Conservation (phyloP, 2,113 vertebrate genomes). For the Vombatus ursinus region DNA sequence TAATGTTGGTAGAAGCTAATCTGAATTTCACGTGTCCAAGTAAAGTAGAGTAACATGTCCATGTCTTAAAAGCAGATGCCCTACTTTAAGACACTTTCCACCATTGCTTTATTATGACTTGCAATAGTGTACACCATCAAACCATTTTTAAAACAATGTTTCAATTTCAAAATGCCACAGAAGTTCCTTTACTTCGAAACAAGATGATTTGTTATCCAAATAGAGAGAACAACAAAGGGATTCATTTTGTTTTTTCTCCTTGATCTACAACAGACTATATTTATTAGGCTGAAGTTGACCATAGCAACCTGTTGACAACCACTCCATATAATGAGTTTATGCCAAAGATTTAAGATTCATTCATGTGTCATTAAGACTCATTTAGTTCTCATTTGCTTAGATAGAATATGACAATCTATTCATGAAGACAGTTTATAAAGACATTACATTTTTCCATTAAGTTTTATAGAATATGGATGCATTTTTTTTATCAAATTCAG, state of each 20-base stretch:
- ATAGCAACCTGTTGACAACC: slow-evolving; percentile 8
- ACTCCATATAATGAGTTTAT: slow-evolving; percentile 7
- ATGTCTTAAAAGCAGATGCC: slow-evolving; percentile 56
- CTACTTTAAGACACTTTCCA: slow-evolving; percentile 16
- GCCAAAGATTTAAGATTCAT: slow-evolving; percentile 40
- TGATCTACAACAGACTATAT: slow-evolving; percentile 45
- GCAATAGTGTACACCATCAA: slow-evolving; percentile 4
- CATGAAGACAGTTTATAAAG: slow-evolving; percentile 50
- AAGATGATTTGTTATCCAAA: slow-evolving; percentile 58
- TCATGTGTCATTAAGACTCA: too few species aligned
- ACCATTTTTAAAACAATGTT: slow-evolving; percentile 57
- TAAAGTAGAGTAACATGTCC: slow-evolving; percentile 36
- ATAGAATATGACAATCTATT: slow-evolving; percentile 4
- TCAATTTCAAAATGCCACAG: slow-evolving; percentile 64
- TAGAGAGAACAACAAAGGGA: slow-evolving; percentile 48
- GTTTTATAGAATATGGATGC: slow-evolving; percentile 48
- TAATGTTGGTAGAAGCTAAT: slow-evolving; percentile 16
- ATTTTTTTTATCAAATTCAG: slow-evolving; percentile 49
- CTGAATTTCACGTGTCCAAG: slow-evolving; percentile 37
- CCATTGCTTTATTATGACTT: slow-evolving; percentile 20
- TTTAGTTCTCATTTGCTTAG: slow-evolving; percentile 29
- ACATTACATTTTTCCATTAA: slow-evolving; percentile 28
- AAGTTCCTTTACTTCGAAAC: slow-evolving; percentile 50
- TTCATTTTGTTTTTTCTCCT: slow-evolving; percentile 35
- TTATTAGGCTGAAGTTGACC: slow-evolving; percentile 33